A percentile compares a stretch with the other conserved stretches of the same genome.
Evolutionary conservation across 35 echinoderm and acorn worm genomes (phyloP).

Genomic region (Ptychodera flava): DNA sequence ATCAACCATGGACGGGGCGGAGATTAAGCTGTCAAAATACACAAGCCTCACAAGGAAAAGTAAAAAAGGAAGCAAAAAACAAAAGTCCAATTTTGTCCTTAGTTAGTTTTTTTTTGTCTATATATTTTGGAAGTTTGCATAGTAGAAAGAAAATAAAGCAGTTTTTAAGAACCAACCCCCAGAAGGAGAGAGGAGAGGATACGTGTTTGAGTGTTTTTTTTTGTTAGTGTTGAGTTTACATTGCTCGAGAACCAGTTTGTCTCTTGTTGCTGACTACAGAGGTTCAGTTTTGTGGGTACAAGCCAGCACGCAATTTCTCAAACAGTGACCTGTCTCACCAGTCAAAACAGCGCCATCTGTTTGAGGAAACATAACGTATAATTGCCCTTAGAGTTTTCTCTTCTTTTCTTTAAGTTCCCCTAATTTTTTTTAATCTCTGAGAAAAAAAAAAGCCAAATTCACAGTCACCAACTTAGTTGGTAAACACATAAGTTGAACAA

Average conservation of each 20-base stretch:
- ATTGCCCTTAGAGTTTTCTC: too few relatives aligned
- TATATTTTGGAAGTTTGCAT: too few relatives aligned
- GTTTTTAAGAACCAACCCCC: too few relatives aligned
- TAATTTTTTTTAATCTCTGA: too few relatives aligned
- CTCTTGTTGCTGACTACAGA: background rate
- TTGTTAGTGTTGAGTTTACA: too few relatives aligned
- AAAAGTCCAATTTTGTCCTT: too few relatives aligned
- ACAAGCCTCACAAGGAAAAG: background rate
- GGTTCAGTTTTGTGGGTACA: background rate
- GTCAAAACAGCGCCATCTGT: background rate
- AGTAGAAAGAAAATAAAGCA: background rate
- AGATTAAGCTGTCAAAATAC: background rate
- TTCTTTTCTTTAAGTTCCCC: too few relatives aligned
- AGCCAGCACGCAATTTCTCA: background rate
- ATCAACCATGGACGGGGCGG: background rate
- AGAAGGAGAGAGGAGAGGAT: background rate
- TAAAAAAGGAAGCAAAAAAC: background rate
- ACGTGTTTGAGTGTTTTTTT: too few relatives aligned
- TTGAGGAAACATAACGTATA: background rate
- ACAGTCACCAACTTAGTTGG: background rate
- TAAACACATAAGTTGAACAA: background rate
- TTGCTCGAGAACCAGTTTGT: background rate
- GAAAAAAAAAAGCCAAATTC: background rate
- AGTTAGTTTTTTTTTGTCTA: background rate
- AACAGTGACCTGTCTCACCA: too few relatives aligned